Evolutionary conservation across 1,140 invertebrate genomes (phyloP), one percentile per base, ranked within the genome.

Genomic region (silkworm (Bombyx mori)): DNA sequence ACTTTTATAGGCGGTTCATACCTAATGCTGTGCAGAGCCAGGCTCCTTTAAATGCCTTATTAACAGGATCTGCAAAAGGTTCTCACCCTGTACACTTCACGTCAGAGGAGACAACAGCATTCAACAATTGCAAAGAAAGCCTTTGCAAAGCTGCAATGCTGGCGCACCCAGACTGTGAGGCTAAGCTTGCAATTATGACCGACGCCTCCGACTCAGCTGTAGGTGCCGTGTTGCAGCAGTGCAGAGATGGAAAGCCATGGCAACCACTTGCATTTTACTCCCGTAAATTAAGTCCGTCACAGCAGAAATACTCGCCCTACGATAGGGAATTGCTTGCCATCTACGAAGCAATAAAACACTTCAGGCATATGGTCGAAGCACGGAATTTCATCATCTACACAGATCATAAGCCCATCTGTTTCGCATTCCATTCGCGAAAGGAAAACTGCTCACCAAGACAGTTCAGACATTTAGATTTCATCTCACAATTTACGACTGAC

Each of bases 291-390:
- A 49, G 47, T n/a, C 47, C 47, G 2, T 8, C 47, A 10, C 47
- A 49, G n/a, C 1, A 3, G 2, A 49, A 49, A n/a, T 49, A 49
- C 47, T 18, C n/a, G 1, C 8, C 47, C 1, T 49, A 49, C 22
- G 47, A 49, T 10, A n/a, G 47, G 6, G 47, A 49, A 22, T 10
- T 49, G 2, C 47, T 49, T 18, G 47, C 47, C 2, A n/a, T 49
- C 2, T 49, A 49, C n/a, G 47, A 49, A 49, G 47, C 6, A 12
- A 49, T 49, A n/a, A 49, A 49, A n/a, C 22, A 49, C n/a, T 49
- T 49, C n/a, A n/a, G 47, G 2, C 22, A 49, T 10, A 49, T 12
- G 10, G 6, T 49, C 1, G 47, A 49, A n/a, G 47, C 47, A 6
- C n/a, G 47, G n/a, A 1, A 7, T 18, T 49, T 49, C 10, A 18